These are phyloP conservation scores for Platalea minor DNA, from an alignment of 2,797 vertebrate species.

Conservation along the genomic window DNA sequence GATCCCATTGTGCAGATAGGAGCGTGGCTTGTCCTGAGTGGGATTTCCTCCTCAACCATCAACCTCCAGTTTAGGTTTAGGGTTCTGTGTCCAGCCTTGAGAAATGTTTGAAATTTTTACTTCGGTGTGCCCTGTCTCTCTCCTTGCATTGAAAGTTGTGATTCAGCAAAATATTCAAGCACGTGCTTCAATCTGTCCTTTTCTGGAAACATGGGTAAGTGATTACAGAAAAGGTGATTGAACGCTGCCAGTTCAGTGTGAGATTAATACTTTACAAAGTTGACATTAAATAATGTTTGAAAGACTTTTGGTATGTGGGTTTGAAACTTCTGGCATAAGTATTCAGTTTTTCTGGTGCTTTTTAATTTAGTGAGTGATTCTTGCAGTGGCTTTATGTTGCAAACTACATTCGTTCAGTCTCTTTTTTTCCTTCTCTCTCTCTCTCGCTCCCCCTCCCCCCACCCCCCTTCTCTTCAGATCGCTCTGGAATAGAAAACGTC, in stretches of 20 bases:
- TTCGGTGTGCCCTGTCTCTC: not conserved
- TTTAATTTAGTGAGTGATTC: not conserved
- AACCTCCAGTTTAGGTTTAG: not conserved
- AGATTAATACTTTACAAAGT: not conserved
- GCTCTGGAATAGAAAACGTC: constrained; percentile 92
- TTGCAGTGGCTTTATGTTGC: not conserved
- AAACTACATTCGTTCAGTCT: not conserved
- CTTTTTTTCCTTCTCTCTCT: not conserved
- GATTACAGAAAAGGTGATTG: not conserved
- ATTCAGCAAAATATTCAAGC: not conserved
- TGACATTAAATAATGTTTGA: not conserved
- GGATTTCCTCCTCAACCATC: not conserved
- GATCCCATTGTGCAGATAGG: not conserved
- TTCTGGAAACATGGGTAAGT: not conserved
- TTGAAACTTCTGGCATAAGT: not conserved
- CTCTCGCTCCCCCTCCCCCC: not conserved
- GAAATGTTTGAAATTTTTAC: not conserved
- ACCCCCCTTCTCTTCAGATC: constrained; percentile 76
- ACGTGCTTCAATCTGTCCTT: not conserved
- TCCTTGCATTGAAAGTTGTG: not conserved
- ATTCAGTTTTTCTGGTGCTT: not conserved
- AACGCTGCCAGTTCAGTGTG: not conserved
- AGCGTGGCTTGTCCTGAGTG: not conserved
- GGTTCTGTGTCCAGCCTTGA: not conserved
- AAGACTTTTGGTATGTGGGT: not conserved